A percentile compares a stretch with the other conserved stretches of the same genome.
Conservation (phyloP, 2,113 vertebrate species). For the Neodontobutis hainanensis region DNA sequence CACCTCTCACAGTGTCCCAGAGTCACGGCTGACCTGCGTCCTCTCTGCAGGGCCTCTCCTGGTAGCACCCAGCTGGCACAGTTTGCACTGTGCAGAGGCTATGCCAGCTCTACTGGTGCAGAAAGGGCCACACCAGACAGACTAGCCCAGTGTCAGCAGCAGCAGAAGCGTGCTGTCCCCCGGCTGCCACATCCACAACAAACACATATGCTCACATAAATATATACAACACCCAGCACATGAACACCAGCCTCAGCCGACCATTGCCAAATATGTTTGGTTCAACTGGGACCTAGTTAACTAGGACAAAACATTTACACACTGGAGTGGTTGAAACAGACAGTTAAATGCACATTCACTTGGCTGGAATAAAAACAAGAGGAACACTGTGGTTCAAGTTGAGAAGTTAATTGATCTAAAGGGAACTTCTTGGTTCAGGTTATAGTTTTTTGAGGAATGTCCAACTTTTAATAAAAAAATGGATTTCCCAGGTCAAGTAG, state of each 20-base stretch:
- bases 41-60: conserved; percentile 79
- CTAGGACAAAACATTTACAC: conserved; percentile 70
- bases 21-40: conserved; percentile 86
- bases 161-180: conserved; percentile 63
- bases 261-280: conserved; percentile 75
- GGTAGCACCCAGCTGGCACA: conserved; percentile 76
- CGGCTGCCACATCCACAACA: conserved; percentile 57
- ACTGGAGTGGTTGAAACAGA: conserved; percentile 36
- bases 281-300: conserved; percentile 70
- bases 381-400: not conserved
- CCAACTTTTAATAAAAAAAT: no score
- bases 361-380: not conserved
- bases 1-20: conserved; percentile 76
- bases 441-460: no score
- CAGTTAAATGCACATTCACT: conserved; percentile 17
- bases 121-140: conserved; percentile 75
- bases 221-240: conserved; percentile 69
- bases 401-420: not conserved
- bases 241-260: conserved; percentile 81
- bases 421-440: not conserved
- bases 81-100: conserved; percentile 67
- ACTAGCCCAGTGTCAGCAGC: conserved; percentile 69
- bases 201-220: conserved; percentile 37
- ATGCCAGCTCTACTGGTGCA: conserved; percentile 79
- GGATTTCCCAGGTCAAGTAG: no score